Evolutionary conservation across 2,113 vertebrate genomes (phyloP).

Genomic region (Sakesphorus luctuosus): DNA sequence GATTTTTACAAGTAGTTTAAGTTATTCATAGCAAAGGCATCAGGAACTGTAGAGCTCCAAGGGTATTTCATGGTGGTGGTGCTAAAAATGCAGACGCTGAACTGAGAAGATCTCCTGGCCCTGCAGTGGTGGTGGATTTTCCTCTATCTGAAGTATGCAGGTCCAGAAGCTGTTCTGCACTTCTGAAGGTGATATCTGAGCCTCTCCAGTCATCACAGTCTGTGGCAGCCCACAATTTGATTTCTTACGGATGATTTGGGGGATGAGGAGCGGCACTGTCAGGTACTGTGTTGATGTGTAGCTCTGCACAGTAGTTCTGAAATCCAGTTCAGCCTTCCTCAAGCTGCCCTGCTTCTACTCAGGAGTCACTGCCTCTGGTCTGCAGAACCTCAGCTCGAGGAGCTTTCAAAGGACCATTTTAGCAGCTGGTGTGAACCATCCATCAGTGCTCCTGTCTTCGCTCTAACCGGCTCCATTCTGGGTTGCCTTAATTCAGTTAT

Average conservation of each 20-base stretch:
- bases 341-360: slow-evolving; percentile 3
- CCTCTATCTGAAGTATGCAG: not conserved
- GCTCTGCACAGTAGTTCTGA: not conserved
- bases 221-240: rapidly evolving
- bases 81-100: not conserved
- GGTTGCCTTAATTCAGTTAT: slow-evolving; percentile 10
- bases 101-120: not conserved
- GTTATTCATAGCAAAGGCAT: not conserved
- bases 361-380: not conserved
- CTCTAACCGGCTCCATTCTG: slow-evolving; percentile 5
- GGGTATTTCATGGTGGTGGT: not conserved
- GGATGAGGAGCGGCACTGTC: not conserved
- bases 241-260: not conserved
- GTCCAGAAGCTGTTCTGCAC: not conserved
- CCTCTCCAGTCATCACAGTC: not conserved
- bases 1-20: not conserved
- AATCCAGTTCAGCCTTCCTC: not conserved
- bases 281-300: not conserved
- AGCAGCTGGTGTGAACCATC: slow-evolving; percentile 29
- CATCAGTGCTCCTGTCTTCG: slow-evolving; percentile 47
- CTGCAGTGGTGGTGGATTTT: not conserved
- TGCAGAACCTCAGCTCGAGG: slow-evolving; percentile 27
- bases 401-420: not conserved
- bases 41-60: not conserved
- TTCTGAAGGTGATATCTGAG: not conserved